Base-by-base conservation (phyloP, 2,888 invertebrate species). In the Ichneumon xanthorius region DNA sequence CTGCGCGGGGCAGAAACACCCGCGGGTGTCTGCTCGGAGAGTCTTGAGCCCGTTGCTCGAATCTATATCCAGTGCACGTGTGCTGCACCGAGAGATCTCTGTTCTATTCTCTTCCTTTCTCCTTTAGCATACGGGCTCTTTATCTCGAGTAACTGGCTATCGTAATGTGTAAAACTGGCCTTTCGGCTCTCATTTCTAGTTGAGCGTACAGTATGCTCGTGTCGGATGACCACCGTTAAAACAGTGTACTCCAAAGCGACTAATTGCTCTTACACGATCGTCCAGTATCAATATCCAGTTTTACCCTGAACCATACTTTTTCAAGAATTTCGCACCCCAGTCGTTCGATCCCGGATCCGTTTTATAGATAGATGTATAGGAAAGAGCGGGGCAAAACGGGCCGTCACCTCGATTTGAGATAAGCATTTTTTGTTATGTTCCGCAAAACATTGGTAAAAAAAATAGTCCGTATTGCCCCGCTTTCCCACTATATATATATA, bases 1-100 rank as follows among this genome's bases (percentile, higher is more conserved):
- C 78, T 50, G 45, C 30, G 63, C 30, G 19, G 75, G 63, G 75
- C 78, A 68, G 68, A 61, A 79, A 75, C 79, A 67, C 80, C 80
- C 72, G 80, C 72, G 53, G 65, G 73, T 85, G 65, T 78, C 78
- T 73, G 72, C 81, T 53, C 55, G 70, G 5, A 22, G 81, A 53
- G 75, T 71, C 77, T 76, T 50, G 80, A 80, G 70, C 85, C 80
- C 80, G 77, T 82, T 82, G 65, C 82, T 45, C 82, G 82, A 80
- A 80, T 86, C 85, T 86, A 86, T 86, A 86, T 86, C 82, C 80
- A 86, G 85, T 85, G 82, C 85, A 82, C 79, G 82, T 82, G 73
- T 73, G 65, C 75, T 84, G 85, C 85, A 85, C 75, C 81, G 81
- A 82, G 71, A 76, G 26, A 82, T 68, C 50, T 72, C 65, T 37